Percentiles rank a stretch among this genome's conserved stretches.
These are phyloP conservation scores for Ormyrus labotus DNA, from an alignment of 2,888 invertebrate genomes.

Conservation along the genomic window DNA sequence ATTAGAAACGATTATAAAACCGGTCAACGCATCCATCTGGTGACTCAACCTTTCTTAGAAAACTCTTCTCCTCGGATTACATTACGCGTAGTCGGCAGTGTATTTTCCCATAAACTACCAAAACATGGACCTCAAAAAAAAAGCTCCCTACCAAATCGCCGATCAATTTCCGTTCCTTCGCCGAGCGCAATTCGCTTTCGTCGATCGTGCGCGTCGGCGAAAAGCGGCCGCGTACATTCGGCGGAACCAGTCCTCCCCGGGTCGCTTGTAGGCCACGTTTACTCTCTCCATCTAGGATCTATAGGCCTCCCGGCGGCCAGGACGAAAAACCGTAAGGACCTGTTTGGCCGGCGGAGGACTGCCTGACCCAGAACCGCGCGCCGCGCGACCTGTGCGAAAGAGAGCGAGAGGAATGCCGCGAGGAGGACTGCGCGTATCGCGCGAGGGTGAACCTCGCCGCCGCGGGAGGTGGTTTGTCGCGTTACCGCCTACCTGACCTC, in stretches of 20 bases:
- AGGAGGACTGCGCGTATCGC: too few relatives aligned
- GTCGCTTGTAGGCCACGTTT: background rate
- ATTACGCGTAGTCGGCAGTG: too few relatives aligned
- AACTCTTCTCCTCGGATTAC: too few relatives aligned
- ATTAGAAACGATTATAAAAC: too few relatives aligned
- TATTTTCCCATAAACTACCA: too few relatives aligned
- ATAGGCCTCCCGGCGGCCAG: conserved; percentile 33
- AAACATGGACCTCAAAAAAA: too few relatives aligned
- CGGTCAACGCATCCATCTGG: too few relatives aligned
- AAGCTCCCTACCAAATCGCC: too few relatives aligned
- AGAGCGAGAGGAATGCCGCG: conserved; percentile 25
- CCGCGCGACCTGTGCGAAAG: background rate
- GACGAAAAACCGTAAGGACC: conserved; percentile 61
- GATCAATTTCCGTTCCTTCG: too few relatives aligned
- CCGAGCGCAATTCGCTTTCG: conserved; percentile 33
- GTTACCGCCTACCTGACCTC: conserved; percentile 40
- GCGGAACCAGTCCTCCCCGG: conserved; percentile 12
- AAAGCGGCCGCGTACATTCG: background rate
- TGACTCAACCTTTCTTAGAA: too few relatives aligned
- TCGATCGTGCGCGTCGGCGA: background rate
- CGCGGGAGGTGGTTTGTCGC: conserved; percentile 35
- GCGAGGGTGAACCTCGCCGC: conserved; percentile 45
- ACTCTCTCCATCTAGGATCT: background rate
- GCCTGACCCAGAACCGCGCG: conserved; percentile 43
- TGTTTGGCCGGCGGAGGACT: conserved; percentile 38